Evolutionary conservation across 1,140 invertebrate species (phyloP), one percentile per base, ranked within the genome.

Genomic region (Maniola jurtina): DNA sequence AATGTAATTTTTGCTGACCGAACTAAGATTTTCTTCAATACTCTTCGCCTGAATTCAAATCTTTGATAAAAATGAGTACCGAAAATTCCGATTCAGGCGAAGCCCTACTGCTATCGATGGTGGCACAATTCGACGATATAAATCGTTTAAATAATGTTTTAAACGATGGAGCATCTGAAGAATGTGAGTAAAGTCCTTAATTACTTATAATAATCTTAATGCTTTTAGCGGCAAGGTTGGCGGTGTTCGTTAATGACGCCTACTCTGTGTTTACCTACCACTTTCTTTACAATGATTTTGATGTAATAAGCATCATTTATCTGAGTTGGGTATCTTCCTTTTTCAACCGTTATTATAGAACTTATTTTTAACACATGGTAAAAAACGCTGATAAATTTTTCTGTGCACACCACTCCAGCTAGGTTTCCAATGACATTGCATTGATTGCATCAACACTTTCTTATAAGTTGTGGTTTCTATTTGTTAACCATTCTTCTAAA

Each of bases 131-230:
- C 79, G 94, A 95, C 80, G 94, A 95, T 88, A 86, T 95, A 66
- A 93, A 94, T 76, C 92, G 94, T 66, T 94, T 94, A 76, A 93
- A 93, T 65, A 92, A 92, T 72, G 92, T 94, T 56, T 84, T 95
- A 11, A 91, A 93, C 61, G 93, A 94, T 73, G 94, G 93, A 70
- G 92, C 92, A 0, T 93, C 93, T 25, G 94, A 95, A 86, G 93
- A 94, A 92, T 93, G 94, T 95, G 80, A 83, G 89, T 83, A 72
- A 55, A n/a, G 35, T n/a, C 48, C 7, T 16, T 25, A 25, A 52
- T 6, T 16, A 16, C 15, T 4, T 15, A 7, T n/a, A n/a, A n/a
- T n/a, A n/a, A n/a, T n/a, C 14, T 7, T 42, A 40, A 1, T 42
- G 8, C 15, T 58, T 35, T 56, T 63, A 60, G 54, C 54, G 66